Base-by-base conservation (phyloP, 2,888 invertebrate genomes). In the Eupsilia transversa region DNA sequence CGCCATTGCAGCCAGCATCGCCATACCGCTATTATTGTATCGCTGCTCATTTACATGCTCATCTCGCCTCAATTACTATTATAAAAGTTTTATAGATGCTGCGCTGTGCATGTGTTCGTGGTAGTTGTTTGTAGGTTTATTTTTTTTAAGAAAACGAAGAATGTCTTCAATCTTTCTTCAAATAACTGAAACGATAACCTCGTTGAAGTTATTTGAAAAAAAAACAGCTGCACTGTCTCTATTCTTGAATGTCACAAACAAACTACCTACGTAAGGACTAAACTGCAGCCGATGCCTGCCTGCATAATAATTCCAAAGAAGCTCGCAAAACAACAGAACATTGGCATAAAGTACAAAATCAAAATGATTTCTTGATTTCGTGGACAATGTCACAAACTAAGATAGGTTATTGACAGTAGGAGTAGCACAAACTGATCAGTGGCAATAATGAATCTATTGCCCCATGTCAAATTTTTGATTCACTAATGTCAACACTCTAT, bases 41-140 rank as follows among this genome's bases (percentile, higher is more conserved):
- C 77, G 38, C 72, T 72, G 54, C 72, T 73, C 60, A 79, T 82
- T 82, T 80, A 84, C 86, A 82, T 79, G 72, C 74, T 69, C 76
- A 80, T 85, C 78, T 63, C 30, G 69, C 57, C 66, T 77, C 82
- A 77, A 85, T 85, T 82, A 85, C 74, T 63, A 64, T 27, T 49
- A 52, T 81, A 73, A 65, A 82, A 66, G 54, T 72, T 43, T 72
- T 65, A 82, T 61, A 41, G 41, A 12, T 77, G 49, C 54, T 52
- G 30, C 49, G 70, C 71, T 43, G 10, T 59, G 6, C 41, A 65
- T 59, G 2, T 46, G 27, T 54, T 61, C 9, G 30, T 61, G 23
- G n/a, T 20, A 33, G 23, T n/a, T 27, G 7, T 9, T 23, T n/a
- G 33, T 38, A n/a, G 1, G 7, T 60, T n/a, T n/a, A 14, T 23